Base-by-base conservation (phyloP, 2,888 invertebrate species). In the Drosophila emarginata region DNA sequence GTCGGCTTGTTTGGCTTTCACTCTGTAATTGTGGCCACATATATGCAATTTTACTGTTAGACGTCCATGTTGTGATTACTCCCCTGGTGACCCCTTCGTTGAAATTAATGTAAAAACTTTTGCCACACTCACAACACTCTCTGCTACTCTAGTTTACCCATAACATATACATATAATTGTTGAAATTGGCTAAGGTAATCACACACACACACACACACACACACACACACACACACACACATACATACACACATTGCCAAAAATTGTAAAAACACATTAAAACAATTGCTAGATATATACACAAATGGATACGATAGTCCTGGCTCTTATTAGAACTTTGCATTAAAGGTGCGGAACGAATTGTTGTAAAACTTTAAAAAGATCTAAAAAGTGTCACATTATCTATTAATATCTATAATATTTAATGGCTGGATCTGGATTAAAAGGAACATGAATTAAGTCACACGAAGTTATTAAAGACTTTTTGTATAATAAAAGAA, bases 121-220 rank as follows among this genome's bases (percentile, higher is more conserved):
- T 4, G 45, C 12, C 21, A 11, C 18, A 21, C 6, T 4, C 37
- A 2, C 37, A n/a, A 4, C 18, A 21, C 45, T 45, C 21, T 2
- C 45, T 21, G 15, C 9, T 9, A 14, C 39, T 45, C 40, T 9
- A 7, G 11, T 45, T 45, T 21, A 14, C 7, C 18, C 45, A 45
- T 21, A 45, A 45, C 45, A 45, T 21, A 12, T 45, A 45, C 21
- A 45, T 45, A 45, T 45, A 45, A 45, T 45, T 45, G 18, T 45
- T 11, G 18, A 45, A 45, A 14, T 45, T 45, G 18, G 9, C 15
- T 40, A 9, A 18, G 40, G 45, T 18, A 45, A 37, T n/a, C 45
- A 18, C 45, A 18, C 45, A 21, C 4, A 45, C 45, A 45, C 45
- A 9, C 15, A 45, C 40, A 11, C 40, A 4, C 11, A 45, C 15